phyloP scores from a whole-genome alignment of 2,113 vertebrate species.

The Oreochromis spilurus region DNA sequence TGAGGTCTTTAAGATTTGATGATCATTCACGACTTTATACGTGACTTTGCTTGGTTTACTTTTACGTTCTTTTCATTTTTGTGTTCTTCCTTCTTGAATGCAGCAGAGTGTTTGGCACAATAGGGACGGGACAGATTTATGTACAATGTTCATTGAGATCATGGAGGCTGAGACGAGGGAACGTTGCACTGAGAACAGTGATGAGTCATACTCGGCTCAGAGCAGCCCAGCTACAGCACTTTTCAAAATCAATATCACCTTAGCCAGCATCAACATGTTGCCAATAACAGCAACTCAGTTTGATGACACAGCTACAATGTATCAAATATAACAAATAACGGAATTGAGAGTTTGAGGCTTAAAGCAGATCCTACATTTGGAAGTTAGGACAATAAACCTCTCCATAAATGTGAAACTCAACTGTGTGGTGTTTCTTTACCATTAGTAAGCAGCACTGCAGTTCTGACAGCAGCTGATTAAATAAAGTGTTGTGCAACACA shows the following conservation, averaged over 20 bases:
- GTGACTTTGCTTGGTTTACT: background rate
- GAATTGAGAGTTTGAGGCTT: background rate
- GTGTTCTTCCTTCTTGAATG: background rate
- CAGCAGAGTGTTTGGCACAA: background rate
- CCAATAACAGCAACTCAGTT: background rate
- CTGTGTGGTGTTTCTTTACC: background rate
- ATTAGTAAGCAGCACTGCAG: background rate
- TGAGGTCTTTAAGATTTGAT: background rate
- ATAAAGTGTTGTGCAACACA: background rate
- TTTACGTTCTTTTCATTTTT: background rate
- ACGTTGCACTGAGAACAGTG: background rate
- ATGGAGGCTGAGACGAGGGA: background rate
- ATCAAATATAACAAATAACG: background rate
- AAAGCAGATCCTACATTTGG: background rate
- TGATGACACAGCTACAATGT: background rate
- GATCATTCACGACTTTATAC: background rate
- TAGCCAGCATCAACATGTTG: background rate
- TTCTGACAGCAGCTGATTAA: background rate
- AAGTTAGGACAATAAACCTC: background rate
- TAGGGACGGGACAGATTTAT: background rate
- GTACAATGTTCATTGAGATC: background rate
- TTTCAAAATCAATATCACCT: background rate
- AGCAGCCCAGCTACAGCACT: background rate
- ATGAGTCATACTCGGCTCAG: conserved; percentile 20
- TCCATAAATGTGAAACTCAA: background rate